These are phyloP conservation scores for Amyelois transitella DNA, from an alignment of 1,140 invertebrate genomes.

Conservation along the genomic window DNA sequence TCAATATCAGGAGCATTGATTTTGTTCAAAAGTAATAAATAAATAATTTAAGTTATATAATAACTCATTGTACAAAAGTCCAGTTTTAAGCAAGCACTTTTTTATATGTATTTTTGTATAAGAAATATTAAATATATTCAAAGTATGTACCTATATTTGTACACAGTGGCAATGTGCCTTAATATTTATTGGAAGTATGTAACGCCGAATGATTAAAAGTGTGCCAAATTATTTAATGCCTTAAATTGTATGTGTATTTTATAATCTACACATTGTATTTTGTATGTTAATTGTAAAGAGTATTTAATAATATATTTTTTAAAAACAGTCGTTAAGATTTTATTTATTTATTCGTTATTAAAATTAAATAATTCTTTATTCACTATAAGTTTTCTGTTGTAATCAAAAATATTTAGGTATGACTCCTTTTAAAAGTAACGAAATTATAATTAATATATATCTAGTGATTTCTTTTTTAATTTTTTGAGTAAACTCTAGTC, in stretches of 20 bases:
- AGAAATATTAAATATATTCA: not conserved
- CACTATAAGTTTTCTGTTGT: too few relatives aligned
- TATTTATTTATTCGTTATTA: not conserved
- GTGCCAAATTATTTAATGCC: constrained; percentile 26
- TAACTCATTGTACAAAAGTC: not conserved
- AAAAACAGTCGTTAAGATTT: not conserved
- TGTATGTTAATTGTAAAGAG: too few relatives aligned
- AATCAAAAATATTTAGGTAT: too few relatives aligned
- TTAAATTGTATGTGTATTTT: constrained; percentile 12
- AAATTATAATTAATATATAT: constrained; percentile 3
- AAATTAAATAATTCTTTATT: not conserved
- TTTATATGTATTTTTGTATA: constrained; percentile 1
- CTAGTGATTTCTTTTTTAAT: constrained; percentile 7
- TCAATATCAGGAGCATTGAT: too few relatives aligned
- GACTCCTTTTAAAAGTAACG: too few relatives aligned
- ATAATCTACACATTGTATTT: not conserved
- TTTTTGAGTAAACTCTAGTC: constrained; percentile 28
- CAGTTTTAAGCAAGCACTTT: not conserved
- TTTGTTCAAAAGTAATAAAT: too few relatives aligned
- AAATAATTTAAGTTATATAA: too few relatives aligned
- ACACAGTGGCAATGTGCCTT: constrained; percentile 29
- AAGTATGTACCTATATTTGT: not conserved
- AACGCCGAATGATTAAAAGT: constrained; percentile 12
- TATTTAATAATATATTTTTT: too few relatives aligned
- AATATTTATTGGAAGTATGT: constrained; percentile 23